A percentile compares a stretch with the other conserved stretches of the same genome.
Conservation (phyloP, 2,113 vertebrate species). For the Camelus bactrianus region DNA sequence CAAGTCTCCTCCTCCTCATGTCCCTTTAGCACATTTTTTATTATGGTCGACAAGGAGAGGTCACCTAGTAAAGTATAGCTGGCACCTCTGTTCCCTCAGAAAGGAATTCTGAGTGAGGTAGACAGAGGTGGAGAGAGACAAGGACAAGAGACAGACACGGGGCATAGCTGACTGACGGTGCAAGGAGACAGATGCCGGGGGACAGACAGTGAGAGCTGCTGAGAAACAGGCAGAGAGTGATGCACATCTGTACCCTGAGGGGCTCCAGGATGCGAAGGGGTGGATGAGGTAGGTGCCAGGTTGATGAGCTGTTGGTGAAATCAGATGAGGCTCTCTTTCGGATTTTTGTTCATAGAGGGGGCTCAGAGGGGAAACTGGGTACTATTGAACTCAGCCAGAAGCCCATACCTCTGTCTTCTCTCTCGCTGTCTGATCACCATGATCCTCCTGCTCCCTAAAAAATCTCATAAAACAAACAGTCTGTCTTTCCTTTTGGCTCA, state of each 20-base stretch:
- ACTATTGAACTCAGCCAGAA: neutral
- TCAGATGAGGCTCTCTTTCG: neutral
- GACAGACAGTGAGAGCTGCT: neutral
- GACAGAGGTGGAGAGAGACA: neutral
- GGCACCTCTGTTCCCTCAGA: neutral
- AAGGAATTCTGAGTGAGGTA: conserved; percentile 32
- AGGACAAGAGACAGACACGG: neutral
- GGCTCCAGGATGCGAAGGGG: neutral
- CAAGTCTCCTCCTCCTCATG: conserved; percentile 11
- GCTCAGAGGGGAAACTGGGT: neutral
- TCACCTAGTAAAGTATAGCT: neutral
- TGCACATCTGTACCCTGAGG: neutral
- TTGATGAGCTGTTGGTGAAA: neutral
- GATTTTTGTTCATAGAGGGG: neutral
- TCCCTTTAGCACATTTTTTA: neutral
- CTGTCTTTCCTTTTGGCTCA: conserved; percentile 56
- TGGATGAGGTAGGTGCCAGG: neutral
- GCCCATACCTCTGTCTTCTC: neutral
- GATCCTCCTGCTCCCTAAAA: neutral
- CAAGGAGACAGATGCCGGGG: neutral
- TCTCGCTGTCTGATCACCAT: neutral
- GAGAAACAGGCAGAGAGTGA: neutral
- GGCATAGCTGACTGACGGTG: neutral
- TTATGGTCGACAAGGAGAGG: neutral
- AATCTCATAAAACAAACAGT: neutral